These are phyloP conservation scores for Danionella cerebrum DNA, from an alignment of 2,113 vertebrate genomes.

Conservation along the genomic window DNA sequence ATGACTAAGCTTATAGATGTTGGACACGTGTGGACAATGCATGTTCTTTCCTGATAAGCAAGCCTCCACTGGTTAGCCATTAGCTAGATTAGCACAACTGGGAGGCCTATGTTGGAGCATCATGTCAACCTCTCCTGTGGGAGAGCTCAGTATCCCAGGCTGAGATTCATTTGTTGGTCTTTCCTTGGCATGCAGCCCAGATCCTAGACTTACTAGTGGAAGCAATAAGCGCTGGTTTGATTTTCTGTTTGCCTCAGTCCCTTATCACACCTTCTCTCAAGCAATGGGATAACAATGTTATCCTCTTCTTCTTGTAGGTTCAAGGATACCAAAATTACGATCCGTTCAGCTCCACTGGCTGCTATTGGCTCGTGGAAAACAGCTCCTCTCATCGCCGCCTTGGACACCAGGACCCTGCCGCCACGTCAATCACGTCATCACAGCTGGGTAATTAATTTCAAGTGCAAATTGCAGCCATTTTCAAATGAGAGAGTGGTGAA, in stretches of 20 bases:
- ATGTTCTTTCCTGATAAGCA: slow-evolving; percentile 60
- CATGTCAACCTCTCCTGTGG: slow-evolving; percentile 33
- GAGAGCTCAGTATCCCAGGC: slow-evolving; percentile 30
- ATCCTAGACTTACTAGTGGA: slow-evolving; percentile 41
- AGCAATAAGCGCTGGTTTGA: slow-evolving; percentile 48
- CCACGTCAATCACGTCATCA: slow-evolving; percentile 68
- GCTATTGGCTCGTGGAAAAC: slow-evolving; percentile 12
- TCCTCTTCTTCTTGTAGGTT: slow-evolving; percentile 47
- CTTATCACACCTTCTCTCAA: slow-evolving; percentile 40
- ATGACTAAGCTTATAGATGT: slow-evolving; percentile 3
- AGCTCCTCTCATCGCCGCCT: slow-evolving; percentile 38
- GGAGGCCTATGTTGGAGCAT: slow-evolving; percentile 38
- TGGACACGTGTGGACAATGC: slow-evolving; percentile 29
- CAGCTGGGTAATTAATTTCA: slow-evolving; percentile 61
- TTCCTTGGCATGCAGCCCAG: slow-evolving; percentile 38
- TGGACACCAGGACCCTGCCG: slow-evolving; percentile 55
- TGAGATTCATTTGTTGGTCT: slow-evolving; percentile 11
- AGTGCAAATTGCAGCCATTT: background rate
- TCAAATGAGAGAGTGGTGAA: background rate
- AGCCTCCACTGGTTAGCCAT: slow-evolving; percentile 5
- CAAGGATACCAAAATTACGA: slow-evolving; percentile 30
- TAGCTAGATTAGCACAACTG: slow-evolving; percentile 2
- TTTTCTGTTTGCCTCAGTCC: slow-evolving; percentile 35
- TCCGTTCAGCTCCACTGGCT: slow-evolving; percentile 24
- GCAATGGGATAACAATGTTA: slow-evolving; percentile 43